Evolutionary conservation across 2,113 vertebrate genomes (phyloP).

Genomic region (Ploceus nigricollis): DNA sequence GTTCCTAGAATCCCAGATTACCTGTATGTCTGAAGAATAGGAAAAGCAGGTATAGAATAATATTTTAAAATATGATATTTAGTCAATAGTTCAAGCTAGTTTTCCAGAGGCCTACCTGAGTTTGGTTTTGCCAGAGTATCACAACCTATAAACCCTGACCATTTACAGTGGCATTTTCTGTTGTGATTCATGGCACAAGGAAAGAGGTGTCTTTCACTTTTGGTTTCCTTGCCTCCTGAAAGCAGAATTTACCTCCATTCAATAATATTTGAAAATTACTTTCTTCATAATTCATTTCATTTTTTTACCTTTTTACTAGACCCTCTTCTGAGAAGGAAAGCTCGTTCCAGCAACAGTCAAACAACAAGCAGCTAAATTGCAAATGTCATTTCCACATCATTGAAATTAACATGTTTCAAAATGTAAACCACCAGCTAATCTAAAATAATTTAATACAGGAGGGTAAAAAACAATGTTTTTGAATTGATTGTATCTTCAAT

Average conservation of each 20-base stretch:
- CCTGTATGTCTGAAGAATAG: neutral
- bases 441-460: neutral
- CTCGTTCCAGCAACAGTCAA: neutral
- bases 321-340: neutral
- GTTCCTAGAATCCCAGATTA: neutral
- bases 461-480: neutral
- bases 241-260: neutral
- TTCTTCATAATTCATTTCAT: neutral
- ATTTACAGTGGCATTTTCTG: neutral
- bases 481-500: neutral
- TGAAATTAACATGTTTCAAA: neutral
- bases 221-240: neutral
- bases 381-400: neutral
- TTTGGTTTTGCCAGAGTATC: neutral
- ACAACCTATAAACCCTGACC: fast-evolving
- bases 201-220: neutral
- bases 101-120: neutral
- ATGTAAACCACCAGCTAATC: neutral
- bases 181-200: neutral
- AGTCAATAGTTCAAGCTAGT: neutral
- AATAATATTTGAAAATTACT: neutral
- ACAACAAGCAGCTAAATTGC: neutral
- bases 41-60: neutral
- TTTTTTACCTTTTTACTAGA: neutral
- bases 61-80: neutral